Evolutionary conservation across 2,888 invertebrate species (phyloP), one percentile per base, ranked within the genome.

Genomic region (Brenthis daphne): DNA sequence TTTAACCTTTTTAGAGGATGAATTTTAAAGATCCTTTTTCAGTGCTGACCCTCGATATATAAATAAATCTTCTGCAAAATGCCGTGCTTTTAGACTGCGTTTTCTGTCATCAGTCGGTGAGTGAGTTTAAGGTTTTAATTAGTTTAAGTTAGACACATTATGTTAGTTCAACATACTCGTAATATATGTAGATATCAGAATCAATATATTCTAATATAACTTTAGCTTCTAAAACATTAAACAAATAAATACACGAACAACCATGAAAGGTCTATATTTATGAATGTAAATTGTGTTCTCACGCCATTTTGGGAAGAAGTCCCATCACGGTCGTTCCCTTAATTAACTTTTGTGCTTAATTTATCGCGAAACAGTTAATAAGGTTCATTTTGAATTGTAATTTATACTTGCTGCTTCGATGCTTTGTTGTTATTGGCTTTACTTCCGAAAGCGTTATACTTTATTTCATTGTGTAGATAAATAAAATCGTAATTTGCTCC

Each of bases 261-360:
- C 50, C 43, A 20, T 54, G 56, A 60, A 57, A 64, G 65, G 50
- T 58, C 58, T 47, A 55, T 64, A 53, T 60, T 60, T 60, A 60
- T 68, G 66, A 68, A 73, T 73, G 70, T 64, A 68, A 73, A 70
- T 73, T 73, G 65, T 64, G 68, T 66, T 70, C 67, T 47, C 11
- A 50, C 60, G 51, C 53, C 70, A 53, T 65, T 67, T 68, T 55
- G 65, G 60, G 55, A 68, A 65, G 48, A 60, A 61, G 66, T 72
- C 68, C 57, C 71, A 67, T 73, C 73, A 67, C 67, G 71, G 68
- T 51, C 72, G 72, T 72, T 72, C 64, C 67, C 70, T 72, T 74
- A 74, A 74, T 74, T 72, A 74, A 68, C 70, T 72, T 72, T 70
- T 67, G 67, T 56, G 67, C 57, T 66, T 63, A 72, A 72, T 74